phyloP scores from a whole-genome alignment of 2,888 invertebrate genomes.

The Chymomyza procnemis region DNA sequence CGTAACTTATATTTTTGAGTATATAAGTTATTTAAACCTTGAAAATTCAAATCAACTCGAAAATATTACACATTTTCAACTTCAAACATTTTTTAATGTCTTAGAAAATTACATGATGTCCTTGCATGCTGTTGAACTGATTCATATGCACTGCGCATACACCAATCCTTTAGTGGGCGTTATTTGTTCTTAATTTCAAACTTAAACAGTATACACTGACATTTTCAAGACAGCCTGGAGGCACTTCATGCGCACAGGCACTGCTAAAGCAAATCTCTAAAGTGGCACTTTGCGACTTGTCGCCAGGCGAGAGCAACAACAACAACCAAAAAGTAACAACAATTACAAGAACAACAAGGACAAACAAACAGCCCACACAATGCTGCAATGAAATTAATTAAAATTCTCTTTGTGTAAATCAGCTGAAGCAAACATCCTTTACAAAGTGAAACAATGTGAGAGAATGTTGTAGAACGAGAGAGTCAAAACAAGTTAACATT shows the following conservation, averaged over 20 bases:
- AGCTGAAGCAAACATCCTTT: slow-evolving; percentile 76
- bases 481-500: slow-evolving; percentile 28
- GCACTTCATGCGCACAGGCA: background rate
- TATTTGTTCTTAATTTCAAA: background rate
- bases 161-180: background rate
- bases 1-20: too few species aligned
- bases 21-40: too few species aligned
- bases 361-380: background rate
- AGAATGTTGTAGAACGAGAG: background rate
- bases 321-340: background rate
- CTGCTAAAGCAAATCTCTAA: background rate
- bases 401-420: slow-evolving; percentile 67
- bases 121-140: too few species aligned
- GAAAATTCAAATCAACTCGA: too few species aligned
- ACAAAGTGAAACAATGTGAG: slow-evolving; percentile 16
- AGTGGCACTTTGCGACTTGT: background rate
- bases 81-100: too few species aligned
- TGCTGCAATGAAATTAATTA: slow-evolving; percentile 63
- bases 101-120: too few species aligned
- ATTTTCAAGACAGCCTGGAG: background rate
- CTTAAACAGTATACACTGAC: background rate
- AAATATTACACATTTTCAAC: too few species aligned
- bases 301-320: too few species aligned
- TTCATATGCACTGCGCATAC: too few species aligned
- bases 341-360: background rate